phyloP scores from a whole-genome alignment of 2,113 vertebrate species.

The Pungitius pungitius region DNA sequence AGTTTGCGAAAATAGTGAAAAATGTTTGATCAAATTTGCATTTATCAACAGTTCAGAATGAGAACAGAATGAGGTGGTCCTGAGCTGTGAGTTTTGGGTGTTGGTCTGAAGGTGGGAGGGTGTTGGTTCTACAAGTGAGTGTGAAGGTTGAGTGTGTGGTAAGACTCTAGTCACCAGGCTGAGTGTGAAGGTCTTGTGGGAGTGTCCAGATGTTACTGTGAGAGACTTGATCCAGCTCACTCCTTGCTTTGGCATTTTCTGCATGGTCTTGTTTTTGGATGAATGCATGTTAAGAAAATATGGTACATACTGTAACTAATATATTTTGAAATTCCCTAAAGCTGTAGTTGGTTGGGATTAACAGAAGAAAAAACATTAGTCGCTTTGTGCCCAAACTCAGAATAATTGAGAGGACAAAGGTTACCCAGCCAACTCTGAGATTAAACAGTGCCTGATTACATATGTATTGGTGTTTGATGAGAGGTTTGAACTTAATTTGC shows the following conservation, averaged over 20 bases:
- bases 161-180: slow-evolving; percentile 35
- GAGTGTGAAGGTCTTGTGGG: slow-evolving; percentile 68
- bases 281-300: neutral
- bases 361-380: slow-evolving; percentile 2
- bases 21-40: slow-evolving; percentile 42
- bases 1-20: neutral
- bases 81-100: slow-evolving; percentile 42
- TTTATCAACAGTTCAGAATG: slow-evolving; percentile 27
- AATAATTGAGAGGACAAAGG: slow-evolving; percentile 32
- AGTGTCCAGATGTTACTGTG: slow-evolving; percentile 68
- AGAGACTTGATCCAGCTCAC: slow-evolving; percentile 13
- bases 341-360: neutral
- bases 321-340: too few species aligned
- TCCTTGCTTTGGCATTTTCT: slow-evolving; percentile 41
- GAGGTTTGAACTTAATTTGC: slow-evolving; percentile 14
- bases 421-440: slow-evolving; percentile 3
- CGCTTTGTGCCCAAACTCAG: slow-evolving; percentile 13
- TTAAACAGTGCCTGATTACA: slow-evolving; percentile 26
- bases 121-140: slow-evolving; percentile 50
- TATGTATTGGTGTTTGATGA: neutral
- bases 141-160: slow-evolving; percentile 51
- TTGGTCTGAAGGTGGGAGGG: slow-evolving; percentile 47
- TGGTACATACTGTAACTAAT: neutral
- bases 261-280: neutral
- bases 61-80: slow-evolving; percentile 34